Evolutionary conservation across 1,140 invertebrate genomes (phyloP).

Genomic region (Solen grandis): DNA sequence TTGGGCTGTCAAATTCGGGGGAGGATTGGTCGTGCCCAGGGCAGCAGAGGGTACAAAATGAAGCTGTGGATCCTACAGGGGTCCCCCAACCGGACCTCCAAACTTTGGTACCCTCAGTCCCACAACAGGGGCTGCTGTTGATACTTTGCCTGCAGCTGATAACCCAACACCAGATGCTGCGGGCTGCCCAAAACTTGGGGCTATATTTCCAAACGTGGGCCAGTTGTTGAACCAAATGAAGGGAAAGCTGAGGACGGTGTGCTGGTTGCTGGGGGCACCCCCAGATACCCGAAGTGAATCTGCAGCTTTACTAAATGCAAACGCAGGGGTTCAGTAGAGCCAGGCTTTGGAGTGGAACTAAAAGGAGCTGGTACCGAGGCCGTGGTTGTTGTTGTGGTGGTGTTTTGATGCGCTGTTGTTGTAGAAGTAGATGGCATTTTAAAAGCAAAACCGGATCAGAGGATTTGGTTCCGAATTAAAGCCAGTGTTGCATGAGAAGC

Average conservation of each 20-base stretch:
- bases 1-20: neutral
- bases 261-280: neutral
- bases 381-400: neutral
- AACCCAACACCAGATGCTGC: neutral
- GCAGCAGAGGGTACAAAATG: neutral
- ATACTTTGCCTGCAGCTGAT: neutral
- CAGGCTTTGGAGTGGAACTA: neutral
- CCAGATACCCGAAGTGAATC: too few species aligned
- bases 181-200: constrained; percentile 1
- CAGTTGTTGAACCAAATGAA: neutral
- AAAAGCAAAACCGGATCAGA: neutral
- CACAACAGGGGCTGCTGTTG: constrained; percentile 15
- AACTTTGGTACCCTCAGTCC: constrained; percentile 6
- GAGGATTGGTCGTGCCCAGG: constrained; percentile 11
- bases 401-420: too few species aligned
- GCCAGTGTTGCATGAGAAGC: neutral
- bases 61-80: too few species aligned
- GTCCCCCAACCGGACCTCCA: too few species aligned
- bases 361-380: neutral
- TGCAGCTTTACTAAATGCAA: too few species aligned
- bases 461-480: neutral
- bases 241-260: neutral
- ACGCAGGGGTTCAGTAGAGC: too few species aligned
- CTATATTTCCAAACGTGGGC: neutral
- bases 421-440: too few species aligned